Conservation (phyloP, 2,888 invertebrate genomes). For the Drosophila buzzatii region DNA sequence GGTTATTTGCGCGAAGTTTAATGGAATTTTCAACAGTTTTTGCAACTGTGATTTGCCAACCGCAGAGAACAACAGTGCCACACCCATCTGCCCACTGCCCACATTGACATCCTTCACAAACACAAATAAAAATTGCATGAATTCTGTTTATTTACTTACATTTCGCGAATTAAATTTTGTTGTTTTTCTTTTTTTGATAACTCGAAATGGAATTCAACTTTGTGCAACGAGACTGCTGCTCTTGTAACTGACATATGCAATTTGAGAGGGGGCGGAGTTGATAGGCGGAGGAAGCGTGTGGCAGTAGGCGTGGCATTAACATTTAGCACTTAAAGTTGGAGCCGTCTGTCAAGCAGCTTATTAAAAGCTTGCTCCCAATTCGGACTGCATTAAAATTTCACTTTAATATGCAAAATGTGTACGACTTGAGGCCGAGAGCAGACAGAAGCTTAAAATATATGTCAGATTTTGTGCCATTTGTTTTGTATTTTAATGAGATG, state of each 20-base stretch:
- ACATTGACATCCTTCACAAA: conserved; percentile 23
- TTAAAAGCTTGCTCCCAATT: conserved; percentile 53
- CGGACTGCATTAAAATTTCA: conserved; percentile 61
- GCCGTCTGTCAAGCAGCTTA: conserved; percentile 35
- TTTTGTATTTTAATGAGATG: conserved; percentile 77
- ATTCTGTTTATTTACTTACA: conserved; percentile 47
- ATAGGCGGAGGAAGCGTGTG: neutral
- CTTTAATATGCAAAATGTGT: conserved; percentile 59
- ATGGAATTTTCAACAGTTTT: conserved; percentile 83
- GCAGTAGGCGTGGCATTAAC: conserved; percentile 10
- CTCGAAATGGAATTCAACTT: conserved; percentile 63
- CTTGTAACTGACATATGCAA: conserved; percentile 75
- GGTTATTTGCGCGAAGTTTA: conserved; percentile 84
- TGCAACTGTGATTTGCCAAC: conserved; percentile 73
- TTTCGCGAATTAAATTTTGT: conserved; percentile 26
- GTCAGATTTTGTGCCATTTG: conserved; percentile 61
- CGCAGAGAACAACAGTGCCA: conserved; percentile 43
- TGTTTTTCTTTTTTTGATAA: conserved; percentile 16
- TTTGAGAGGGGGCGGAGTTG: conserved; percentile 40
- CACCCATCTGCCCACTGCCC: neutral
- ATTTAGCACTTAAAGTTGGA: conserved; percentile 16
- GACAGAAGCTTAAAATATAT: conserved; percentile 56
- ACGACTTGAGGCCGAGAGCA: conserved; percentile 27
- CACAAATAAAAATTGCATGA: conserved; percentile 29
- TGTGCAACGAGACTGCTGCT: conserved; percentile 12